phyloP scores from a whole-genome alignment of 2,888 invertebrate species.

The Drosophila paramelanica region DNA sequence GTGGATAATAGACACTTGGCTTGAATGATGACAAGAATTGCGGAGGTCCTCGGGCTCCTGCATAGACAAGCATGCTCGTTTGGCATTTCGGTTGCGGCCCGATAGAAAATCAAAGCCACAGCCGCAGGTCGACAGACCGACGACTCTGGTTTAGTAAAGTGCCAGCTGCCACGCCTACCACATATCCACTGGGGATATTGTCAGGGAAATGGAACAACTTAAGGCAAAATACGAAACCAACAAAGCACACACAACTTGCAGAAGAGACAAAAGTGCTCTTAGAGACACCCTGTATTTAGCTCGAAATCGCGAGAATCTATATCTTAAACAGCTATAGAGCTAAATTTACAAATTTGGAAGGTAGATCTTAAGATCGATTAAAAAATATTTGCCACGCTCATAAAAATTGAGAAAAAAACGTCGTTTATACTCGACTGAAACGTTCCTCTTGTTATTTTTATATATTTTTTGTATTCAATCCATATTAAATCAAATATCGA shows the following conservation, averaged over 20 bases:
- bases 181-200: constrained; percentile 12
- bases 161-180: constrained; percentile 24
- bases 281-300: not conserved
- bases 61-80: constrained; percentile 1
- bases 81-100: constrained; percentile 32
- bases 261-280: not conserved
- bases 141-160: constrained; percentile 32
- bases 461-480: no score
- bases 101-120: constrained; percentile 44
- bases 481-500: no score
- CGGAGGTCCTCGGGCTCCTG: not conserved
- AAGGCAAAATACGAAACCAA: constrained; percentile 1
- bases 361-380: no score
- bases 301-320: not conserved
- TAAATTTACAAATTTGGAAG: no score
- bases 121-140: constrained; percentile 20
- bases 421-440: no score
- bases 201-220: constrained; percentile 14
- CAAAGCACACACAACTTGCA: not conserved
- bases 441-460: no score
- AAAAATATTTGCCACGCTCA: no score
- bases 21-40: constrained; percentile 31
- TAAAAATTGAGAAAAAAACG: no score
- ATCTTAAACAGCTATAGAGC: no score
- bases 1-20: constrained; percentile 64